Percentiles rank a stretch among this genome's conserved stretches.
Evolutionary conservation across 1,140 invertebrate genomes (phyloP).

Genomic region (Cylas formicarius): DNA sequence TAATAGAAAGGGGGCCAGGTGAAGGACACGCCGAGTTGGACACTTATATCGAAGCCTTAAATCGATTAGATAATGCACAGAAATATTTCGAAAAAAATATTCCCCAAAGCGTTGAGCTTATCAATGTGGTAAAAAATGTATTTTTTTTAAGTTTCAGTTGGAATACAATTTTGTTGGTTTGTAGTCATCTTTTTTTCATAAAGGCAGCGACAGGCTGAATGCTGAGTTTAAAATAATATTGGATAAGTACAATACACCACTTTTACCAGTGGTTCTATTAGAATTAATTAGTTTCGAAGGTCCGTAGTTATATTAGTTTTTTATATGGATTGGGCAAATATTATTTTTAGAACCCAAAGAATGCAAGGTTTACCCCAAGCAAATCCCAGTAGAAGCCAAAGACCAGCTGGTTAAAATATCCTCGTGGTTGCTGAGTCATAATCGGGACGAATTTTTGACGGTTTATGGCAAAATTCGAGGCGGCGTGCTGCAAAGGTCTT

Average conservation of each 20-base stretch:
- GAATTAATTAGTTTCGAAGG: constrained; percentile 85
- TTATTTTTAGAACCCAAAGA: constrained; percentile 33
- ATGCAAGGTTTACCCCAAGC: constrained; percentile 24
- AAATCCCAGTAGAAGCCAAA: constrained; percentile 50
- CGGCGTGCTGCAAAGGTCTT: constrained; percentile 64
- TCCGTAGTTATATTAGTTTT: constrained; percentile 29
- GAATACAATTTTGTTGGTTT: constrained; percentile 25
- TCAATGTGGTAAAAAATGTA: constrained; percentile 73
- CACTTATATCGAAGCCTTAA: constrained; percentile 72
- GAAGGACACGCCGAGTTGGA: constrained; percentile 54
- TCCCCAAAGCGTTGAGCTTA: constrained; percentile 86
- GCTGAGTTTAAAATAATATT: constrained; percentile 83
- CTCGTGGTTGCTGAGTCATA: constrained; percentile 75
- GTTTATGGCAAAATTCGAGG: constrained; percentile 74
- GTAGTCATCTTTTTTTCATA: constrained; percentile 64
- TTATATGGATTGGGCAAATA: constrained; percentile 4
- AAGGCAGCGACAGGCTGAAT: constrained; percentile 68
- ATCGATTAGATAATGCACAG: constrained; percentile 77
- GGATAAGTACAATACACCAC: constrained; percentile 75
- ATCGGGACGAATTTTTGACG: constrained; percentile 70
- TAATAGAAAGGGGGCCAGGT: constrained; percentile 67
- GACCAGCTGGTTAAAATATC: constrained; percentile 72
- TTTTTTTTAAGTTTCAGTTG: no score
- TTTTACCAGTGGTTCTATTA: constrained; percentile 75
- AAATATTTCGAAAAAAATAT: constrained; percentile 91